Evolutionary conservation across 2,797 vertebrate genomes (phyloP).

Genomic region (Spinibarbus caldwelli): DNA sequence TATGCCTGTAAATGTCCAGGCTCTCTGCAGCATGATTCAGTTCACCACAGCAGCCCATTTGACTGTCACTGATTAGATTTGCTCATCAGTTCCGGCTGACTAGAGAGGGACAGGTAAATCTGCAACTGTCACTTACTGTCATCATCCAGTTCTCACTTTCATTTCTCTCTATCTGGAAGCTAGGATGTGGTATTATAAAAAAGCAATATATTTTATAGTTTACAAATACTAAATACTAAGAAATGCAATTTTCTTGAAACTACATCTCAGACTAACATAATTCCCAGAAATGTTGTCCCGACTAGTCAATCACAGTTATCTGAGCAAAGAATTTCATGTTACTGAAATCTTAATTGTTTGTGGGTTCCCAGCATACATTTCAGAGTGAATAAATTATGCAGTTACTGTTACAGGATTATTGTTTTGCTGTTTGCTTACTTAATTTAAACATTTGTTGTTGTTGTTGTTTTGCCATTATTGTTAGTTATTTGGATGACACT

Average conservation of each 20-base stretch:
- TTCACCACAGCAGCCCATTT: background rate
- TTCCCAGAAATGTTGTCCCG: too few relatives aligned
- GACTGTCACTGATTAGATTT: background rate
- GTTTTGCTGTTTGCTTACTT: too few relatives aligned
- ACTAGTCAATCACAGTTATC: too few relatives aligned
- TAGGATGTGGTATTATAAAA: background rate
- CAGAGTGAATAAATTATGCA: too few relatives aligned
- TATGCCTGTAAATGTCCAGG: background rate
- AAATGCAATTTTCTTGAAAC: background rate
- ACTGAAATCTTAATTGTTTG: too few relatives aligned
- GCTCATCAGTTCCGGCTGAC: background rate
- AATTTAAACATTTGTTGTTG: too few relatives aligned
- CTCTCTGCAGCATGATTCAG: background rate
- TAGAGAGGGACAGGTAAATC: conserved; percentile 2
- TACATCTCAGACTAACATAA: background rate
- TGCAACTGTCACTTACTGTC: conserved; percentile 9
- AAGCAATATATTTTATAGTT: background rate
- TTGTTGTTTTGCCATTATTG: too few relatives aligned
- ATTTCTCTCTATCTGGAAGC: background rate
- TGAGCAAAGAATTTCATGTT: too few relatives aligned
- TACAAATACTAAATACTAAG: background rate
- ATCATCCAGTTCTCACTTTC: background rate
- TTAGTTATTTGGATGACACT: too few relatives aligned
- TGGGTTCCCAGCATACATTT: too few relatives aligned
- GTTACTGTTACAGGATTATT: too few relatives aligned